Base-by-base conservation (phyloP, 2,888 invertebrate genomes). In the Dinocampus coccinellae region DNA sequence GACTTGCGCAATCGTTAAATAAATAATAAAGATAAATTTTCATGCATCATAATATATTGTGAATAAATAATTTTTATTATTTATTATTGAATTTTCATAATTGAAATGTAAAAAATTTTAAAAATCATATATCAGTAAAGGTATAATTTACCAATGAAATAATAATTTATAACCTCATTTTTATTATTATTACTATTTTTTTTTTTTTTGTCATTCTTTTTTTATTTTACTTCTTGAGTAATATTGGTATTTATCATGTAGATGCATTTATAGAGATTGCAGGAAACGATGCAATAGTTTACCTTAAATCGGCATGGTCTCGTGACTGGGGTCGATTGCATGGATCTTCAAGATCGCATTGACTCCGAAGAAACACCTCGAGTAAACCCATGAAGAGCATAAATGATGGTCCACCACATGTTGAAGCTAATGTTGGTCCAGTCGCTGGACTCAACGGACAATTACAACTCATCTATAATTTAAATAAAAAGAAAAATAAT, bases 301-400 rank as follows among this genome's bases (percentile, higher is more conserved):
- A 85, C 82, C 85, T 84, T 53, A 88, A 81, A 42, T 88, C 85
- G 3, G 87, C 79, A 2, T 75, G 78, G 29, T 80, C 78, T 6
- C 87, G 83, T 10, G 87, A 82, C 29, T 83, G 74, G 0, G 94
- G 92, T 67, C 95, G 89, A 13, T 94, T 93, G 82, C 95, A 95
- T 0, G 95, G 95, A 87, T 96, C 95, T 82, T 95, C 95, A 77
- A 96, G 89, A 85, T 96, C 95, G 83, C 95, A 96, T 84, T 96
- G 95, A 75, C 95, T 95, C 66, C 95, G 89, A 69, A 95, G 89
- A 87, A 96, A 95, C 7, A 95, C 95, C 84, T 95, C 95, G 57
- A 95, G 90, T 3, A 96, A 90, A 0, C 95, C 95, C 95, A 96
- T 96, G 88, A 95, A 96, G 57, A 95, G 91, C 95, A 95, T 95